Evolutionary conservation across 1,140 invertebrate genomes (phyloP), one percentile per base, ranked within the genome.

Genomic region (Saxidomus purpurata): DNA sequence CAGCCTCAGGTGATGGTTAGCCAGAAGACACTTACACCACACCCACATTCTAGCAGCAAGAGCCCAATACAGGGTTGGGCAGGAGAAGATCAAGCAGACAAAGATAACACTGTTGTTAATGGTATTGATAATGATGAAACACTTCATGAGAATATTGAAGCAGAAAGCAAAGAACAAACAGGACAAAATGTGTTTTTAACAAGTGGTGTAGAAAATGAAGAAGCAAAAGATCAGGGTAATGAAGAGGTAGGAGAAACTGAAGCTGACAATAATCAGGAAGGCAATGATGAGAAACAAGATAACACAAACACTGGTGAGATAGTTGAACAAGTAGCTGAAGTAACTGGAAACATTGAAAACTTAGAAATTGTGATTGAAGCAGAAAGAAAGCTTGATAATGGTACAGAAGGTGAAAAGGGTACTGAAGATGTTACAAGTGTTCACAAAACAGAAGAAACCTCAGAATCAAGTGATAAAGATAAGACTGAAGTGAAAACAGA

Each of bases 401-500:
- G 11, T 8, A 31, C 13, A 38, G 25, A 55, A 49, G 80, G 13
- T 25, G 81, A 84, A 47, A 84, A 84, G n/a, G 43, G 40, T 85
- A 38, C 22, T 13, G 49, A 67, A 43, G 85, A 87, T 49, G 74
- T 28, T 9, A 59, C 31, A 63, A 61, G 85, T 87, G 85, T 87
- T 87, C 85, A 87, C 11, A 87, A 76, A 63, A 69, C 69, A 38
- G 85, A 87, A 28, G 83, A 34, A n/a, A 43, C 31, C 40, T 74
- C 47, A n/a, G 67, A 40, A 38, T 15, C 49, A 19, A 76, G 69
- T 63, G 85, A 87, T 79, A 87, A 49, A 63, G 85, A 87, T 49
- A 76, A 79, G 38, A 87, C 71, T 79, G 85, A 87, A 55, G 71
- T 87, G 25, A 79, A 87, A 79, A 77, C 49, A 43, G 85, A 87